Percentiles rank a stretch among this genome's conserved stretches.
Conservation (phyloP, 2,888 invertebrate genomes). For the Cataglyphis albicans region DNA sequence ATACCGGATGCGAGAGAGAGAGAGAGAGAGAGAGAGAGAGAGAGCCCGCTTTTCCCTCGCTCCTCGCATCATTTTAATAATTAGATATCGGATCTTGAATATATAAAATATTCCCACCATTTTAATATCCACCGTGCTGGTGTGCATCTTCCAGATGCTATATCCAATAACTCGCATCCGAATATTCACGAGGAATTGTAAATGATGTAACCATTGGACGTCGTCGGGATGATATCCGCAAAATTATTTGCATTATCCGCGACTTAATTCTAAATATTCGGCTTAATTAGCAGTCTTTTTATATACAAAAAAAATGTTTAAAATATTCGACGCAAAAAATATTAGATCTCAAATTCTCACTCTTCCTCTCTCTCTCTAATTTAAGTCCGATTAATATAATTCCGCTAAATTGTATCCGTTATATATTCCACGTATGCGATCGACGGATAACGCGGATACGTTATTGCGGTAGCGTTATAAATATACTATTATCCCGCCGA, state of each 20-base stretch:
- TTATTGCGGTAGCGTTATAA: neutral
- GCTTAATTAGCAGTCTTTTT: neutral
- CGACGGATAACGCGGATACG: neutral
- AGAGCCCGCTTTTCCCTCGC: neutral
- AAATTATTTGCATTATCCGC: neutral
- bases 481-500: neutral
- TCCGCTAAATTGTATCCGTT: neutral
- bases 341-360: neutral
- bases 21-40: neutral
- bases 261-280: neutral
- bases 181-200: constrained; percentile 15
- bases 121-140: constrained; percentile 18
- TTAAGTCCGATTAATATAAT: constrained; percentile 3
- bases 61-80: constrained; percentile 32
- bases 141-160: neutral
- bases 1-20: neutral
- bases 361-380: neutral
- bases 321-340: neutral
- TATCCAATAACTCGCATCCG: constrained; percentile 9
- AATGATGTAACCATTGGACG: neutral
- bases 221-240: neutral
- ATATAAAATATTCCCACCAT: constrained; percentile 31
- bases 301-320: neutral
- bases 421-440: neutral
- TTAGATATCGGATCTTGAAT: constrained; percentile 34